Percentiles rank a stretch among this genome's conserved stretches.
Conservation (phyloP, 2,888 invertebrate genomes). For the Napeogenes sylphis region DNA sequence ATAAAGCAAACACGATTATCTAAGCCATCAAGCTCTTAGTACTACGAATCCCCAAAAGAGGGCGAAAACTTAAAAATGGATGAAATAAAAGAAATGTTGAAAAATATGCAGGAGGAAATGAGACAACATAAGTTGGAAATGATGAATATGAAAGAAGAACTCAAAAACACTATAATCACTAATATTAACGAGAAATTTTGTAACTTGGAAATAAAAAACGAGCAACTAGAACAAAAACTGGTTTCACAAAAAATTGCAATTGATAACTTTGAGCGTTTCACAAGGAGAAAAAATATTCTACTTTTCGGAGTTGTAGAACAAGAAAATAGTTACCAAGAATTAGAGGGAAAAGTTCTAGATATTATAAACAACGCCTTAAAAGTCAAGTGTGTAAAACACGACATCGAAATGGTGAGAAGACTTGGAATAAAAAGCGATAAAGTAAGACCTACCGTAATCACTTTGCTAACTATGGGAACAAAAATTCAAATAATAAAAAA, state of each 20-base stretch:
- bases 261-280: slow-evolving; percentile 13
- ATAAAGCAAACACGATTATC: too few species aligned
- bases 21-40: too few species aligned
- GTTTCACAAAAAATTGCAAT: slow-evolving; percentile 9
- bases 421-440: too few species aligned
- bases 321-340: slow-evolving; percentile 12
- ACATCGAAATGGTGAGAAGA: too few species aligned
- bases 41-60: not conserved
- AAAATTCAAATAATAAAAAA: slow-evolving; percentile 21
- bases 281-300: slow-evolving; percentile 6
- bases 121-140: slow-evolving; percentile 11
- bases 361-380: too few species aligned
- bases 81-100: slow-evolving; percentile 10
- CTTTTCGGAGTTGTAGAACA: slow-evolving; percentile 19
- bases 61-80: slow-evolving; percentile 10
- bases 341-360: slow-evolving; percentile 7
- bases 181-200: slow-evolving; percentile 1
- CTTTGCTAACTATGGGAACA: not conserved
- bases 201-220: slow-evolving; percentile 6
- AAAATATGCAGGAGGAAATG: slow-evolving; percentile 4
- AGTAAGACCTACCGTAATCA: too few species aligned
- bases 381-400: too few species aligned
- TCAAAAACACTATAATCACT: slow-evolving; percentile 13
- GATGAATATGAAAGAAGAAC: slow-evolving; percentile 15
- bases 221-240: slow-evolving; percentile 10